Conservation (phyloP, 2,113 vertebrate species). For the Zootoca vivipara region DNA sequence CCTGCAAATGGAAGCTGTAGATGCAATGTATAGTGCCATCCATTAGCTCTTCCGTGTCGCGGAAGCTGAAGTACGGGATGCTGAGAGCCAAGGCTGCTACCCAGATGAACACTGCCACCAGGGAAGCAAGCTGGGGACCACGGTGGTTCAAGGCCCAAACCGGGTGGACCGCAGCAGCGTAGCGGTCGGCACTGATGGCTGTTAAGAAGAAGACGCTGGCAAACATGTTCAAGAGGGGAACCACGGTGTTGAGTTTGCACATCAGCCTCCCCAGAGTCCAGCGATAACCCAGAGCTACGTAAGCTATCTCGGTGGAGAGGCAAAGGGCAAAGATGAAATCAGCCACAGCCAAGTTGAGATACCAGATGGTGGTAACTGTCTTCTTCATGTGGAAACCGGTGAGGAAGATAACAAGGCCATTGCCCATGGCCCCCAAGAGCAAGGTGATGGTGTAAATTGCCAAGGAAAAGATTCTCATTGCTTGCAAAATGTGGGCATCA, state of each 20-base stretch:
- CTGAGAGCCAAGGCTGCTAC: constrained; percentile 79
- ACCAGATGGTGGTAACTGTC: constrained; percentile 84
- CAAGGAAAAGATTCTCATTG: constrained; percentile 1
- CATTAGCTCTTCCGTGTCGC: constrained; percentile 46
- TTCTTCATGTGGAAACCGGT: constrained; percentile 84
- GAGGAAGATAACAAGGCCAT: constrained; percentile 89
- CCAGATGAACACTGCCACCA: constrained; percentile 79
- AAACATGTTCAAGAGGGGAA: constrained; percentile 83
- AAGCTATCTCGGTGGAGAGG: constrained; percentile 79
- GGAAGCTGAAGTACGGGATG: constrained; percentile 71
- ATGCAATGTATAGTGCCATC: not conserved
- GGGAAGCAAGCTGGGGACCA: constrained; percentile 72
- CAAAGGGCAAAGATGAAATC: constrained; percentile 84
- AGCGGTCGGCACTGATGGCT: constrained; percentile 84
- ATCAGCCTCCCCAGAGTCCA: constrained; percentile 85
- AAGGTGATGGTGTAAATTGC: constrained; percentile 78
- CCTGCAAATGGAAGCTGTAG: not conserved
- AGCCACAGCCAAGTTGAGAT: constrained; percentile 85
- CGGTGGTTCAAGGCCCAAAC: constrained; percentile 86
- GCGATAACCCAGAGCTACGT: constrained; percentile 73
- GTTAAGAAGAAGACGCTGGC: constrained; percentile 86
- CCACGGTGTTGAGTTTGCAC: constrained; percentile 79
- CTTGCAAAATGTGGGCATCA: not conserved
- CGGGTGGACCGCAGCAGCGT: constrained; percentile 79
- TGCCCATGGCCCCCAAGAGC: constrained; percentile 81